Base-by-base conservation (phyloP, 53 echinoderm and acorn worm species). In the Antedon mediterranea region DNA sequence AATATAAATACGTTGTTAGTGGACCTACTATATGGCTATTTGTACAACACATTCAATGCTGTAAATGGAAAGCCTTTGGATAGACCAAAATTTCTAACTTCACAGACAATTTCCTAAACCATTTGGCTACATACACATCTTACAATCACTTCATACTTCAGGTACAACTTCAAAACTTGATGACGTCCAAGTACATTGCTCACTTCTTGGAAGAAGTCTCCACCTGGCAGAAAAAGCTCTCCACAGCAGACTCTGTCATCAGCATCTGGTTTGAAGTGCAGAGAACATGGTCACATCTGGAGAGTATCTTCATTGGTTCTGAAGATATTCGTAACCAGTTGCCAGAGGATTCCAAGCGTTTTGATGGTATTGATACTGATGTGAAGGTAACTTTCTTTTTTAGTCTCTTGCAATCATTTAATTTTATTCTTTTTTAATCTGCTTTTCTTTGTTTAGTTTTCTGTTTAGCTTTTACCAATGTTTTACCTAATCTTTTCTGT, bases 291-390 rank as follows among this genome's bases (percentile, higher is more conserved):
- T 95, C 95, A 32, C 95, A 95, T 88, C 84, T 95, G 71, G 95
- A 95, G 87, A 95, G 95, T 79, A 95, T 95, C 88, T 95, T 95
- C 91, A 95, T 95, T 72, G 95, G 95, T n/a, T 95, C 95, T 0
- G 95, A 95, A 74, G 95, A 95, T 75, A 95, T 95, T 84, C 92
- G 95, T 43, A 89, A 75, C 71, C 95, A 95, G 84, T 86, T 95
- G 75, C 95, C 95, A 0, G 95, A 95, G 31, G 95, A 95, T 78
- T 95, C 95, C 75, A 95, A 95, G 76, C 74, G 95, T 15, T 95
- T 95, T 79, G 95, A 95, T 44, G 82, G 84, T 32, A 95, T 95
- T 28, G 95, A 95, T 57, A 77, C 85, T 0, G 95, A 95, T 73
- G 92, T 95, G 80, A 95, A 95, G 88, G 94, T 89, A 71, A 81